Percentiles rank a stretch among this genome's conserved stretches.
Conservation (phyloP, 2,888 invertebrate genomes). For the Lysandra coridon region DNA sequence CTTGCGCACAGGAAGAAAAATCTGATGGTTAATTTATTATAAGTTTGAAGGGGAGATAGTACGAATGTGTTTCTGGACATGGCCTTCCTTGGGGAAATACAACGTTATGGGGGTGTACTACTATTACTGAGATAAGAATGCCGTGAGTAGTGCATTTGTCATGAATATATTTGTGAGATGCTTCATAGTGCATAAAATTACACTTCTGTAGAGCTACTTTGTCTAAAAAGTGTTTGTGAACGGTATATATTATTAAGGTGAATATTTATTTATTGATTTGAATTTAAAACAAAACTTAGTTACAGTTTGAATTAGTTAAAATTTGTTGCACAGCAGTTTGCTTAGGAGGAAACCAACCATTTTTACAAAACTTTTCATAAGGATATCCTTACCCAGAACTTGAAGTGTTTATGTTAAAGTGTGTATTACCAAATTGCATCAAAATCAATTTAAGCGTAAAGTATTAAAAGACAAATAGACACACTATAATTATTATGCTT, state of each 20-base stretch:
- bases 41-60: conserved; percentile 28
- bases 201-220: neutral
- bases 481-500: neutral
- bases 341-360: too few relatives aligned
- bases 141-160: conserved; percentile 13
- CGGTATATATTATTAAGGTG: too few relatives aligned
- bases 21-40: conserved; percentile 27
- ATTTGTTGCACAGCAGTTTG: too few relatives aligned
- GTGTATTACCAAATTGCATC: too few relatives aligned
- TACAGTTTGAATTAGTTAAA: too few relatives aligned
- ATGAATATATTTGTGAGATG: conserved; percentile 24
- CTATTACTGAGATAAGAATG: conserved; percentile 9
- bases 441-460: too few relatives aligned
- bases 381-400: too few relatives aligned
- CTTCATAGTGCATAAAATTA: conserved; percentile 18
- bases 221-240: neutral
- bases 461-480: neutral
- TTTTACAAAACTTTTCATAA: too few relatives aligned
- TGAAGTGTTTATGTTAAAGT: too few relatives aligned
- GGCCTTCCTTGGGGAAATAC: conserved; percentile 14
- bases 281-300: too few relatives aligned
- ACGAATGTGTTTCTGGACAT: conserved; percentile 8
- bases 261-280: too few relatives aligned
- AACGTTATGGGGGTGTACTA: neutral
- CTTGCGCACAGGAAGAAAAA: conserved; percentile 14